Percentiles rank a stretch among this genome's conserved stretches.
phyloP scores from a whole-genome alignment of 2,113 vertebrate genomes.

The Neotoma lepida region DNA sequence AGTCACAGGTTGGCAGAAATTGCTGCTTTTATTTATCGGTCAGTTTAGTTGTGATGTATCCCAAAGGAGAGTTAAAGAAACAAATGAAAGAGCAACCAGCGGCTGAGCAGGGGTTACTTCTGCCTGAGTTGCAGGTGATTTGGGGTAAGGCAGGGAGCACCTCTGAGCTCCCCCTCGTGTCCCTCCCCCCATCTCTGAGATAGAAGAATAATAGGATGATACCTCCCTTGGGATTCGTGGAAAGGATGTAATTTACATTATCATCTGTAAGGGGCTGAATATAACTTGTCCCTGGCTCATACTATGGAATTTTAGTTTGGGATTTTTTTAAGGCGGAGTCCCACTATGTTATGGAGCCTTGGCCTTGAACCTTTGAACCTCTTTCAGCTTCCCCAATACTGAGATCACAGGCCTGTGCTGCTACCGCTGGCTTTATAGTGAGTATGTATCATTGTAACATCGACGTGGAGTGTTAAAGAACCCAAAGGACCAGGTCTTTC shows the following conservation, averaged over 20 bases:
- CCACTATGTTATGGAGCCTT: background rate
- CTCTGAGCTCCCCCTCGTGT: background rate
- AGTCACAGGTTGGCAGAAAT: background rate
- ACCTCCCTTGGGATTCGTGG: fast-evolving
- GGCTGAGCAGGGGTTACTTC: fast-evolving
- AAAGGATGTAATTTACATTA: background rate
- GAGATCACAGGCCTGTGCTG: background rate
- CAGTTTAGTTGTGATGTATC: background rate
- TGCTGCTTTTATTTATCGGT: background rate
- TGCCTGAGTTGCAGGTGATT: background rate
- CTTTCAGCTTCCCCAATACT: background rate
- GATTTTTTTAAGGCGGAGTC: background rate
- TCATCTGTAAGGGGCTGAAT: background rate
- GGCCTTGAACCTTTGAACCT: background rate
- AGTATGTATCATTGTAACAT: background rate
- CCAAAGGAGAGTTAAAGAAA: background rate
- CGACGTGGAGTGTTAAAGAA: background rate
- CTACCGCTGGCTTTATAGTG: background rate
- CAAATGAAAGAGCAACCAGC: background rate
- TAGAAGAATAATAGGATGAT: background rate
- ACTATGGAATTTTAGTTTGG: background rate
- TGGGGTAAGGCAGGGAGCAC: too few species aligned
- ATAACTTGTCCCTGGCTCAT: background rate
- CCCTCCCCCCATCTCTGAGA: background rate
- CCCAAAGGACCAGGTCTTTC: background rate